Percentiles rank a stretch among this genome's conserved stretches.
phyloP scores from a whole-genome alignment of 2,797 vertebrate species.

The Chelon labrosus region DNA sequence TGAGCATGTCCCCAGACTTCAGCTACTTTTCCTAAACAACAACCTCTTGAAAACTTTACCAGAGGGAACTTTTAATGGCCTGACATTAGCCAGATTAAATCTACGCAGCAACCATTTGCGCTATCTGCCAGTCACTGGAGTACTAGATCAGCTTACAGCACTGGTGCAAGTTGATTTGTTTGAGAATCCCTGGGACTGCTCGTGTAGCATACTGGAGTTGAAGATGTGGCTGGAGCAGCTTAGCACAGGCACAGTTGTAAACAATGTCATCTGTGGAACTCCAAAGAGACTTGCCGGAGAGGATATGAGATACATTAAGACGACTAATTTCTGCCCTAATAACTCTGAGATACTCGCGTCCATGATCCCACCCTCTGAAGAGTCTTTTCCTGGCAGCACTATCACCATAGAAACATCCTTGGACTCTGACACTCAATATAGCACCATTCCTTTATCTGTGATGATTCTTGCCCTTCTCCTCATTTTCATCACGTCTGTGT shows the following conservation, averaged over 20 bases:
- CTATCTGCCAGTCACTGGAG: slow-evolving; percentile 90
- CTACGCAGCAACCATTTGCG: slow-evolving; percentile 95
- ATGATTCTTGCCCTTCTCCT: slow-evolving; percentile 95
- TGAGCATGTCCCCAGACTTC: slow-evolving; percentile 91
- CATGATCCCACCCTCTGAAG: slow-evolving; percentile 89
- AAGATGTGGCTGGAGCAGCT: slow-evolving; percentile 97
- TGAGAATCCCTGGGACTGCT: slow-evolving; percentile 99
- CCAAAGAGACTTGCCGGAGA: slow-evolving; percentile 93
- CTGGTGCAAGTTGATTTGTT: slow-evolving; percentile 97
- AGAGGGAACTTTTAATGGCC: slow-evolving; percentile 89
- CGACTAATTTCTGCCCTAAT: slow-evolving; percentile 92
- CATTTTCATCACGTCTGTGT: slow-evolving; percentile 95
- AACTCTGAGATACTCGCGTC: slow-evolving; percentile 89
- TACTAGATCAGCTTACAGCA: slow-evolving; percentile 91
- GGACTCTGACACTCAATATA: slow-evolving; percentile 84
- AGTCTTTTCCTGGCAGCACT: slow-evolving; percentile 87
- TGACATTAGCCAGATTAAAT: slow-evolving; percentile 92
- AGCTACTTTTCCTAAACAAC: slow-evolving; percentile 97
- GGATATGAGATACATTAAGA: slow-evolving; percentile 91
- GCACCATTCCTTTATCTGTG: slow-evolving; percentile 93
- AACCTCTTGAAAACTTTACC: slow-evolving; percentile 94
- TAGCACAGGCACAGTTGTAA: slow-evolving; percentile 92
- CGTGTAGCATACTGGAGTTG: slow-evolving; percentile 92
- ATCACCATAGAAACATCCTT: slow-evolving; percentile 89
- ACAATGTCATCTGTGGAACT: slow-evolving; percentile 94